Conservation (phyloP, 64 coral and sea anemone genomes). For the Dendrophyllia cribrosa region DNA sequence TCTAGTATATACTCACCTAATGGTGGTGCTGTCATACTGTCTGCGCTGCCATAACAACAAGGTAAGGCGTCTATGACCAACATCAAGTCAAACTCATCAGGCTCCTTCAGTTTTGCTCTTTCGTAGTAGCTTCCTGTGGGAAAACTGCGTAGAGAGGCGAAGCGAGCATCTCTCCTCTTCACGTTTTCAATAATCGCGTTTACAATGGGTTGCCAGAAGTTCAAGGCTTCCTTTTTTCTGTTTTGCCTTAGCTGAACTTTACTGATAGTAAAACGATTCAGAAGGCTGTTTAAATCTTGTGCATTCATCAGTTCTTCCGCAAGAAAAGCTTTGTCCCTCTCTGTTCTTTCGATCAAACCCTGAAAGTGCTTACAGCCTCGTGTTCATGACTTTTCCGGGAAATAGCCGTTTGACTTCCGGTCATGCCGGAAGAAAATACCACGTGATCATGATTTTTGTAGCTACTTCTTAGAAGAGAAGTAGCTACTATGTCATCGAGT, state of each 20-base stretch:
- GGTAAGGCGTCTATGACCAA: conserved; percentile 33
- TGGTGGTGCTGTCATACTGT: too few species aligned
- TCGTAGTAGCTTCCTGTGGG: conserved; percentile 70
- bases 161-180: conserved; percentile 6
- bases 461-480: too few species aligned
- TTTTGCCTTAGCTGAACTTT: neutral
- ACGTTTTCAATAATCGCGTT: conserved; percentile 17
- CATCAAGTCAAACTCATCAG: conserved; percentile 81
- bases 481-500: too few species aligned
- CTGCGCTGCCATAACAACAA: too few species aligned
- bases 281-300: neutral
- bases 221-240: neutral
- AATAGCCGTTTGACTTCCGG: too few species aligned
- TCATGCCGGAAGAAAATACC: too few species aligned
- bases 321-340: too few species aligned
- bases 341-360: too few species aligned
- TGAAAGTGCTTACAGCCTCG: too few species aligned
- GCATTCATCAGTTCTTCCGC: neutral
- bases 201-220: conserved; percentile 36
- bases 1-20: too few species aligned
- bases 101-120: conserved; percentile 55
- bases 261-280: neutral
- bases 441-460: too few species aligned
- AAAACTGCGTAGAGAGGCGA: neutral
- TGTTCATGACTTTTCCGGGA: too few species aligned